Conservation (phyloP, 37 sponge, comb jelly and placozoan species). For the Haliclona indistincta region DNA sequence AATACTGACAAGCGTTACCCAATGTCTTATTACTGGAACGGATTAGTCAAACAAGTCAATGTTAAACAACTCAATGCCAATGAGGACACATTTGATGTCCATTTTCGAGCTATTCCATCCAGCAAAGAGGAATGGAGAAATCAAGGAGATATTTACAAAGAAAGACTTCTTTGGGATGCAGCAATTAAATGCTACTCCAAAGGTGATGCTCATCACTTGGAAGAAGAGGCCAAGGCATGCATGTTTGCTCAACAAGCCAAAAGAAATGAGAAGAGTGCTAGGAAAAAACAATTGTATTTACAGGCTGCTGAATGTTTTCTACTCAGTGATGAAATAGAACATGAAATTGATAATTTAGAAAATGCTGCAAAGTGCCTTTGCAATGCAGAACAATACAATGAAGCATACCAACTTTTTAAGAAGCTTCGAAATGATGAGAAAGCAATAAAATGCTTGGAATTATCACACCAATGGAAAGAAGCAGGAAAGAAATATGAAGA, state of each 20-base stretch:
- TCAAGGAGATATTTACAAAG: conserved; percentile 71
- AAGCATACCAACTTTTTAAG: neutral
- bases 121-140: conserved; percentile 66
- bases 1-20: conserved; percentile 36
- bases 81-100: conserved; percentile 18
- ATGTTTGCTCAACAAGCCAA: neutral
- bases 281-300: neutral
- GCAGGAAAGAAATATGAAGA: conserved; percentile 1
- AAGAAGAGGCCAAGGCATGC: neutral
- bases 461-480: neutral
- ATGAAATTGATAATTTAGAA: neutral
- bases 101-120: conserved; percentile 46
- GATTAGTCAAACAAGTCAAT: conserved; percentile 40
- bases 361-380: neutral
- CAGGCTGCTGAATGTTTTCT: neutral
- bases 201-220: neutral
- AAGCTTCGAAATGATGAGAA: neutral
- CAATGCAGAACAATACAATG: neutral
- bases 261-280: neutral
- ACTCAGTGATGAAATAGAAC: neutral
- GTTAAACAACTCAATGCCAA: neutral
- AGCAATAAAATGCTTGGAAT: neutral
- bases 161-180: conserved; percentile 52
- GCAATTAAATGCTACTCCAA: conserved; percentile 67
- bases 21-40: conserved; percentile 49